phyloP scores from a whole-genome alignment of 2,888 invertebrate species.

The Cephus nigrinus region DNA sequence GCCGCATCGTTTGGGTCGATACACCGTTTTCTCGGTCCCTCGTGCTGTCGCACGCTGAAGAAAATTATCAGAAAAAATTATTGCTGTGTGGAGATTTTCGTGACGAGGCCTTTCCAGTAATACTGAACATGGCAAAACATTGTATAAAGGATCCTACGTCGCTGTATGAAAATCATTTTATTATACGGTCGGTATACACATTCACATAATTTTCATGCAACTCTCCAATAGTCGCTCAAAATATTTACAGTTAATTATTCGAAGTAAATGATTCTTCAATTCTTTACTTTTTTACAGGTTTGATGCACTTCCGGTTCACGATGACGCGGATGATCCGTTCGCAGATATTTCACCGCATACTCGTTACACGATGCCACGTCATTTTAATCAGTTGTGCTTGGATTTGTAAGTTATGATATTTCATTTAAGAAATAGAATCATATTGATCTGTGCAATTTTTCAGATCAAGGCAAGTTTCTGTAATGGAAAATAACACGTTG shows the following conservation, averaged over 20 bases:
- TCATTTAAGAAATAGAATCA: neutral
- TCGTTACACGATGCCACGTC: slow-evolving; percentile 50
- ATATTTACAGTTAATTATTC: neutral
- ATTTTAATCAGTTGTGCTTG: slow-evolving; percentile 44
- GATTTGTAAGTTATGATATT: slow-evolving; percentile 44
- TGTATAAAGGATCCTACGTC: slow-evolving; percentile 29
- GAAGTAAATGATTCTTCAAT: neutral
- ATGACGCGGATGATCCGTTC: slow-evolving; percentile 45
- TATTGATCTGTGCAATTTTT: neutral
- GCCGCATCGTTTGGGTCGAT: slow-evolving; percentile 52
- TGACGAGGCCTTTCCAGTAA: slow-evolving; percentile 42
- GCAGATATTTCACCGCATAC: slow-evolving; percentile 45
- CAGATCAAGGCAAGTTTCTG: neutral
- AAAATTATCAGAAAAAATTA: neutral
- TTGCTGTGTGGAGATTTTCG: slow-evolving; percentile 43
- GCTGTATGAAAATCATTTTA: slow-evolving; percentile 47
- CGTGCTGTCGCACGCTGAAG: slow-evolving; percentile 24
- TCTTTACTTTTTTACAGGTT: slow-evolving; percentile 35
- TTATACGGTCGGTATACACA: slow-evolving; percentile 43
- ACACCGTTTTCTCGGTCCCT: slow-evolving; percentile 42
- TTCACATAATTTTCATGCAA: slow-evolving; percentile 7
- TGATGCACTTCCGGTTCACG: slow-evolving; percentile 39
- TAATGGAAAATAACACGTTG: neutral
- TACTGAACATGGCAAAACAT: slow-evolving; percentile 46
- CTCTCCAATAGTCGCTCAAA: neutral